These are phyloP conservation scores for Megaustenia siamemsis DNA, from an alignment of 2,888 invertebrate species.

Conservation along the genomic window DNA sequence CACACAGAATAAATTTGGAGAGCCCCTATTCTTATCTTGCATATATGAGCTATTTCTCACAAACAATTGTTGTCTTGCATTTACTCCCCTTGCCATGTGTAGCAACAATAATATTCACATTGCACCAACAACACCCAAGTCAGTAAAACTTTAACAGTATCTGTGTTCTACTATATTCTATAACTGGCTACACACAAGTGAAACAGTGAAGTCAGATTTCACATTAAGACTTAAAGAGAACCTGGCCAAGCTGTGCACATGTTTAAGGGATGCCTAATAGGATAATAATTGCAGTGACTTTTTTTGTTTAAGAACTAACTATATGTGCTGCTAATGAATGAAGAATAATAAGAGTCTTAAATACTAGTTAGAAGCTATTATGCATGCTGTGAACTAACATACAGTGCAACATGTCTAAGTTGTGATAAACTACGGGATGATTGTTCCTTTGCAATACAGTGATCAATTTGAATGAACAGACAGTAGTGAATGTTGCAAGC, in stretches of 20 bases:
- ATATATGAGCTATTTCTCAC: background rate
- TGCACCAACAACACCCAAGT: slow-evolving; percentile 5
- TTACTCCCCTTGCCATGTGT: slow-evolving; percentile 49
- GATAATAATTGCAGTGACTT: background rate
- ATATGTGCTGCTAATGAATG: background rate
- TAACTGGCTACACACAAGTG: background rate
- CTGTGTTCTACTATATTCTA: background rate
- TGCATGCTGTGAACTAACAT: background rate
- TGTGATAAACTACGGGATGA: background rate
- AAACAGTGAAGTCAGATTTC: background rate
- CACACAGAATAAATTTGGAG: slow-evolving; percentile 11
- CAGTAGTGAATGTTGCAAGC: background rate
- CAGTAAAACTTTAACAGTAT: background rate
- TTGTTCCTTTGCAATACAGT: background rate
- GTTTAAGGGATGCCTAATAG: background rate
- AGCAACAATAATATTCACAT: background rate
- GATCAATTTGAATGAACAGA: background rate
- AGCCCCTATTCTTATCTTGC: background rate
- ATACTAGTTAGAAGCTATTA: slow-evolving; percentile 12
- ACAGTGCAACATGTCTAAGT: background rate
- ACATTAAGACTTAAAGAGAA: background rate
- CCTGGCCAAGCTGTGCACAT: slow-evolving; percentile 7
- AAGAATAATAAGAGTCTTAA: background rate
- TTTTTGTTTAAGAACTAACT: background rate
- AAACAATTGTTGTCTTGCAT: slow-evolving; percentile 24